A percentile compares a stretch with the other conserved stretches of the same genome.
These are phyloP conservation scores for Hyperoplus lanceolatus DNA, from an alignment of 2,797 vertebrate species.

Conservation along the genomic window DNA sequence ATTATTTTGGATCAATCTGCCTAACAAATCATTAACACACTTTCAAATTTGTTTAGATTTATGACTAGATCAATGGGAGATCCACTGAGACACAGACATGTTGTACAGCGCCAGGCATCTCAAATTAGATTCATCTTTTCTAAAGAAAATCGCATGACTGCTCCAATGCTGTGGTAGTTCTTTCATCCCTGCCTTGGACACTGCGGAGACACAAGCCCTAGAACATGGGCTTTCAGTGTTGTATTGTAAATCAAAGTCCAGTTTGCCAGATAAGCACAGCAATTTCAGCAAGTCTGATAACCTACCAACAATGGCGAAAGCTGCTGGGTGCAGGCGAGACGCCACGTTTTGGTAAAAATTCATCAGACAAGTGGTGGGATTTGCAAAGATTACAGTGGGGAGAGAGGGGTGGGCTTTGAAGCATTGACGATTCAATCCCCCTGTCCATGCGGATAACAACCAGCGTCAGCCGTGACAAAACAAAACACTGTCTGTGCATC, in stretches of 20 bases:
- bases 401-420: conserved; percentile 55
- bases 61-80: background rate
- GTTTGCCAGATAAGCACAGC: conserved; percentile 54
- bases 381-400: conserved; percentile 69
- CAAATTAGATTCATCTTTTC: conserved; percentile 29
- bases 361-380: conserved; percentile 75
- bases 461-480: conserved; percentile 46
- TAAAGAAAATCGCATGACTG: conserved; percentile 23
- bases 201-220: conserved; percentile 35
- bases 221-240: conserved; percentile 13
- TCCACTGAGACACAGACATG: background rate
- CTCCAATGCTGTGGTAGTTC: background rate
- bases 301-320: conserved; percentile 35
- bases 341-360: conserved; percentile 61
- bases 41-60: background rate
- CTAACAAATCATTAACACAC: background rate
- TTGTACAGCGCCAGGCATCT: background rate
- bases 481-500: conserved; percentile 44
- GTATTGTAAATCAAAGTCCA: conserved; percentile 50
- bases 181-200: background rate
- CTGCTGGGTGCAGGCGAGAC: conserved; percentile 27
- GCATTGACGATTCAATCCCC: conserved; percentile 60
- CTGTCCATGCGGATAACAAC: conserved; percentile 60
- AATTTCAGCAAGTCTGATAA: conserved; percentile 66
- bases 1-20: background rate